Percentiles rank a stretch among this genome's conserved stretches.
phyloP scores from a whole-genome alignment of 2,888 invertebrate genomes.

The Elysia crispata region DNA sequence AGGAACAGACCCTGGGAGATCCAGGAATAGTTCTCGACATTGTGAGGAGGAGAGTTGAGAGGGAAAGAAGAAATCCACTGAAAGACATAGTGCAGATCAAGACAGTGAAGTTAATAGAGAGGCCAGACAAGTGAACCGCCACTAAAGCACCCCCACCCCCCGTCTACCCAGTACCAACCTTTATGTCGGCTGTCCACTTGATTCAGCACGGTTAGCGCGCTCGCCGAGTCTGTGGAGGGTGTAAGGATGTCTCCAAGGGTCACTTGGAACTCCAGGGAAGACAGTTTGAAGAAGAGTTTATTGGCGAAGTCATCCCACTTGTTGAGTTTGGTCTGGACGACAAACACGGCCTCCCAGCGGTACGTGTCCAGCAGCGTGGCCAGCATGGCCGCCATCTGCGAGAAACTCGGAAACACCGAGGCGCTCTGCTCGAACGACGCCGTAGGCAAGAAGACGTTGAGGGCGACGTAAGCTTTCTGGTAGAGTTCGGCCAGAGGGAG shows the following conservation, averaged over 20 bases:
- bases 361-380: constrained; percentile 37
- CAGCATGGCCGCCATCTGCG: constrained; percentile 27
- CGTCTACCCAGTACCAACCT: constrained; percentile 34
- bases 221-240: not conserved
- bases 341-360: constrained; percentile 28
- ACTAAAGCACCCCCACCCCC: no score
- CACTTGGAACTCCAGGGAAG: constrained; percentile 13
- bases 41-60: no score
- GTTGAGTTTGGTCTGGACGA: constrained; percentile 25
- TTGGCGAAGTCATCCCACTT: constrained; percentile 27
- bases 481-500: constrained; percentile 32
- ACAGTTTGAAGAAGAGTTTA: constrained; percentile 25
- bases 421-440: not conserved
- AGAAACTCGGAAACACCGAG: constrained; percentile 22
- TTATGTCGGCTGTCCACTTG: not conserved
- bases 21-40: no score
- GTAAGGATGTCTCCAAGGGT: not conserved
- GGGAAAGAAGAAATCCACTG: no score
- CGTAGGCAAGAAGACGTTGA: constrained; percentile 16
- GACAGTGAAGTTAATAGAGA: no score
- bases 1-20: no score
- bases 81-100: no score
- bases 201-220: not conserved
- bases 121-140: no score
- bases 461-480: constrained; percentile 28